Percentiles rank a stretch among this genome's conserved stretches.
Conservation (phyloP, 2,797 vertebrate species). For the Chloroceryle amazona region DNA sequence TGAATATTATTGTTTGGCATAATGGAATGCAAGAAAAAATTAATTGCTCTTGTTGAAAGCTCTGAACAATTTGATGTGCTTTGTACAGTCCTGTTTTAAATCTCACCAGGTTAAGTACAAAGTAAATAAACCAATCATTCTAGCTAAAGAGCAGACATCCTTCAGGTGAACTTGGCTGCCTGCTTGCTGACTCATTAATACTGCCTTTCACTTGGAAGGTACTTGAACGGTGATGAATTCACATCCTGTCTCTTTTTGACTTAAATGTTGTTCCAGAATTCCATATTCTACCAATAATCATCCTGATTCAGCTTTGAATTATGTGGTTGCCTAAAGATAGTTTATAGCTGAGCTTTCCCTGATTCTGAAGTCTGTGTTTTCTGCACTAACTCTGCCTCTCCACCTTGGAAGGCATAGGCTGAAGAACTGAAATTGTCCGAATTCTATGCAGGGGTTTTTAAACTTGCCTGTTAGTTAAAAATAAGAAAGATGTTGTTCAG, state of each 20-base stretch:
- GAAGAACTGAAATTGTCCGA: neutral
- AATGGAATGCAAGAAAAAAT: neutral
- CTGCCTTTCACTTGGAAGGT: neutral
- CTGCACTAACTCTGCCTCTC: neutral
- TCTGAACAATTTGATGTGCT: neutral
- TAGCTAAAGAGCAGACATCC: neutral
- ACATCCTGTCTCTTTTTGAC: neutral
- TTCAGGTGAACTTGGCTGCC: neutral
- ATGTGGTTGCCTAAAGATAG: neutral
- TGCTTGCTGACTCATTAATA: neutral
- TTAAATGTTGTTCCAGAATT: neutral
- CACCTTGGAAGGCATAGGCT: neutral
- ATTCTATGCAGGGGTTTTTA: neutral
- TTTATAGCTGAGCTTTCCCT: neutral
- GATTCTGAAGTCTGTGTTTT: neutral
- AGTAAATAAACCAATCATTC: neutral
- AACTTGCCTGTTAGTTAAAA: neutral
- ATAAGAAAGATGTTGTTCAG: neutral
- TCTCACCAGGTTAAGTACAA: neutral
- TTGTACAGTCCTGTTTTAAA: slow-evolving; percentile 9
- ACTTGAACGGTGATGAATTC: neutral
- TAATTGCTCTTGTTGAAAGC: neutral
- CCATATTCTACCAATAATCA: neutral
- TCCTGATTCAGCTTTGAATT: neutral
- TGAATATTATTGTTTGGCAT: neutral